phyloP scores from a whole-genome alignment of 2,113 vertebrate genomes.

The Cardinalis cardinalis region DNA sequence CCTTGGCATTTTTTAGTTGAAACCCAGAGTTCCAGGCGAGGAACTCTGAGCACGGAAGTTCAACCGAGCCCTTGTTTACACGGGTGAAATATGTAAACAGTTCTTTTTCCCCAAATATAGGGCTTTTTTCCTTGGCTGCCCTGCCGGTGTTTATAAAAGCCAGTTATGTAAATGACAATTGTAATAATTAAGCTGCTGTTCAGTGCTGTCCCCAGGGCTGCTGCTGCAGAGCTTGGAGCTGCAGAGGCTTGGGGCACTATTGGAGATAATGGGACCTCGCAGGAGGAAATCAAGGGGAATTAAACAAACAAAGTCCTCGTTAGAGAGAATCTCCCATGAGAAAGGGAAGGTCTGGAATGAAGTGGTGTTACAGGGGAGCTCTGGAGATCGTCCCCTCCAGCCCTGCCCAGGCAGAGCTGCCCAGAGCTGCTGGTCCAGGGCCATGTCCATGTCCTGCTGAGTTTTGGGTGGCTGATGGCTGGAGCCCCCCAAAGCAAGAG shows the following conservation, averaged over 20 bases:
- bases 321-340: not conserved
- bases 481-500: not conserved
- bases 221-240: not conserved
- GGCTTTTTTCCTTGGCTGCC: not conserved
- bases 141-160: not conserved
- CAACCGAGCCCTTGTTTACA: not conserved
- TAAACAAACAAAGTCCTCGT: not conserved
- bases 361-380: not conserved
- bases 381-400: fast-evolving
- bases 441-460: fast-evolving
- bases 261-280: not conserved
- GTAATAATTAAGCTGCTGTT: not conserved
- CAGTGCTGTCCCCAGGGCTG: not conserved
- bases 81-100: not conserved
- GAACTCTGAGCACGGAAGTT: not conserved
- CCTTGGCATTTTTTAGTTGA: not conserved
- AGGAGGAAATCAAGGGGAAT: not conserved
- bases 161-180: not conserved
- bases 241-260: not conserved
- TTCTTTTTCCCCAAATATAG: not conserved
- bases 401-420: not conserved
- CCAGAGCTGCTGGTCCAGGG: not conserved
- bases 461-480: not conserved
- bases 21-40: not conserved
- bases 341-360: not conserved